Evolutionary conservation across 1,140 invertebrate genomes (phyloP).

Genomic region (Saccostrea echinata): DNA sequence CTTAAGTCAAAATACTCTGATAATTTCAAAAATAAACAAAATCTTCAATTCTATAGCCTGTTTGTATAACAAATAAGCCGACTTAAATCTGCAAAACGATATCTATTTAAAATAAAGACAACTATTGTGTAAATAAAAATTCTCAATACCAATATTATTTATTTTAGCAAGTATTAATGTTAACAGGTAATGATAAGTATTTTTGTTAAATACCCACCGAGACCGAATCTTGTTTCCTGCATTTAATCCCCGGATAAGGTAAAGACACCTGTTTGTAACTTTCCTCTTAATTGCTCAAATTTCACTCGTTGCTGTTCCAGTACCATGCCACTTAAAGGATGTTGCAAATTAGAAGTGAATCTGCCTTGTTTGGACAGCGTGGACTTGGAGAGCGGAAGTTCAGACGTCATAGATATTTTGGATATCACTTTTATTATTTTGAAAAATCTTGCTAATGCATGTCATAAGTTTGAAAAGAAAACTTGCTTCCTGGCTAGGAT

Average conservation of each 20-base stretch:
- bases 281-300: neutral
- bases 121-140: neutral
- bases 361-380: constrained; percentile 6
- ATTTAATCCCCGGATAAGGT: neutral
- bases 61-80: neutral
- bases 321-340: neutral
- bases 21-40: neutral
- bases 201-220: neutral
- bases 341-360: neutral
- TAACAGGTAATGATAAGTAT: neutral
- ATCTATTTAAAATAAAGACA: neutral
- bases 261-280: neutral
- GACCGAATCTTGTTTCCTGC: neutral
- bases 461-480: constrained; percentile 45
- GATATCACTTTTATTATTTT: constrained; percentile 40
- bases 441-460: constrained; percentile 29
- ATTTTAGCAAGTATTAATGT: neutral
- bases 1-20: too few relatives aligned
- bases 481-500: constrained; percentile 29
- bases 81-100: too few relatives aligned
- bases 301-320: neutral
- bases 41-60: neutral
- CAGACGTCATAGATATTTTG: constrained; percentile 43
- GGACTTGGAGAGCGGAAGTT: neutral
- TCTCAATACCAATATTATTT: neutral